Evolutionary conservation across 2,797 vertebrate species (phyloP), one percentile per base, ranked within the genome.

Genomic region (Gobio occitaniae): DNA sequence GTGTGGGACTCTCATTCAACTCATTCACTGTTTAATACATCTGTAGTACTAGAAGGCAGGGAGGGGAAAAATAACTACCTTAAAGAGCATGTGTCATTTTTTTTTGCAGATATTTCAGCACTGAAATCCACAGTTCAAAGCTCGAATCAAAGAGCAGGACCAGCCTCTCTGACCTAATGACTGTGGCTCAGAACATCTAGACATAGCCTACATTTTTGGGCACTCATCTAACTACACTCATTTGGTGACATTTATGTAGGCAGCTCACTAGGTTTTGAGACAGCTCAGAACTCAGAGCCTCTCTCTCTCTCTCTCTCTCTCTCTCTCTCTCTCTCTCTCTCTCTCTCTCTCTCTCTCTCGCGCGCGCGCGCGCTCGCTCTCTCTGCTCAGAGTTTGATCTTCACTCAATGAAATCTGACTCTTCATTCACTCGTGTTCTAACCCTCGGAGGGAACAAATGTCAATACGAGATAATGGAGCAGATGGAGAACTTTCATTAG

Each of bases 391-490:
- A 86, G 88, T 89, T 87, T 86, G 84, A 87, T 78, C 69, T 65
- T 76, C 72, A 78, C 78, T 81, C 84, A 74, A 32, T 78, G 87
- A 84, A 84, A 82, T 82, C 82, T 36, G 82, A 78, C 83, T 84
- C 68, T 70, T 70, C 66, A 80, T 80, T 86, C 36, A 81, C 36
- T 77, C 66, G 72, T 77, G 36, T 59, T 82, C 38, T 50, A 69
- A 74, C 9, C 50, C 50, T 76, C 79, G 38, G 61, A 79, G 65
- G 52, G 29, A 70, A 76, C 71, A 38, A 69, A 82, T 77, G 80
- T 86, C 80, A 77, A 69, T 76, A 69, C 19, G 50, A 61, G 47
- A n/a, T 17, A 72, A 82, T 50, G 82, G 82, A 83, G 52, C 63
- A 29, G 13, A 68, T 54, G 74, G 85, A 84, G 7, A 88, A 87